A percentile compares a stretch with the other conserved stretches of the same genome.
phyloP scores from a whole-genome alignment of 2,888 invertebrate species.

The Poecilus cupreus region DNA sequence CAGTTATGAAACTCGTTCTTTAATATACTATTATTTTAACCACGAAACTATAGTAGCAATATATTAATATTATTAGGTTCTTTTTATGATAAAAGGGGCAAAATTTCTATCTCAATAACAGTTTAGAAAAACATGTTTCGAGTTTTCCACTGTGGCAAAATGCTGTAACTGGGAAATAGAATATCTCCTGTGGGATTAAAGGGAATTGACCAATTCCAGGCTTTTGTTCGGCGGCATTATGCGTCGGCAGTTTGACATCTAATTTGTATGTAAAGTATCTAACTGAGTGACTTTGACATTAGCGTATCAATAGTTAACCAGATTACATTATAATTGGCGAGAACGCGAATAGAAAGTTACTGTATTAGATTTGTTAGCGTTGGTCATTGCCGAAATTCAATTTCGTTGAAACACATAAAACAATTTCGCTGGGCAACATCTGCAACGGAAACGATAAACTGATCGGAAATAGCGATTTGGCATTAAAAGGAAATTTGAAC shows the following conservation, averaged over 20 bases:
- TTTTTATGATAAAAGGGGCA: neutral
- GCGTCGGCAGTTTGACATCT: conserved; percentile 11
- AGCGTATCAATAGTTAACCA: conserved; percentile 38
- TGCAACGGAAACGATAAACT: neutral
- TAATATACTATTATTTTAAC: too few relatives aligned
- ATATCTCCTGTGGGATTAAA: conserved; percentile 7
- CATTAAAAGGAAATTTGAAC: conserved; percentile 37
- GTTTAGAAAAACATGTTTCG: conserved; percentile 16
- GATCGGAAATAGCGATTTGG: conserved; percentile 44
- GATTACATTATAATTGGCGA: conserved; percentile 29
- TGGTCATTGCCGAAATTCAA: conserved; percentile 20
- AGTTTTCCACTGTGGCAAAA: conserved; percentile 15
- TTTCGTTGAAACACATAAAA: conserved; percentile 12
- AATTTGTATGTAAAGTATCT: conserved; percentile 36
- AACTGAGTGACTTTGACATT: conserved; percentile 17
- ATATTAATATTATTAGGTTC: too few relatives aligned
- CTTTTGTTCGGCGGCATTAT: neutral
- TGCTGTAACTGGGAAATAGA: conserved; percentile 10
- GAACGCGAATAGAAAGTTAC: conserved; percentile 17
- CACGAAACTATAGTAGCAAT: too few relatives aligned
- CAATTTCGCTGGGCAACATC: neutral
- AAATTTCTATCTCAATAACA: neutral
- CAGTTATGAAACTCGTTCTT: too few relatives aligned
- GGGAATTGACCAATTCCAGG: conserved; percentile 11
- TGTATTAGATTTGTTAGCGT: conserved; percentile 27